Evolutionary conservation across 2,888 invertebrate genomes (phyloP).

Genomic region (Icerya purchasi): DNA sequence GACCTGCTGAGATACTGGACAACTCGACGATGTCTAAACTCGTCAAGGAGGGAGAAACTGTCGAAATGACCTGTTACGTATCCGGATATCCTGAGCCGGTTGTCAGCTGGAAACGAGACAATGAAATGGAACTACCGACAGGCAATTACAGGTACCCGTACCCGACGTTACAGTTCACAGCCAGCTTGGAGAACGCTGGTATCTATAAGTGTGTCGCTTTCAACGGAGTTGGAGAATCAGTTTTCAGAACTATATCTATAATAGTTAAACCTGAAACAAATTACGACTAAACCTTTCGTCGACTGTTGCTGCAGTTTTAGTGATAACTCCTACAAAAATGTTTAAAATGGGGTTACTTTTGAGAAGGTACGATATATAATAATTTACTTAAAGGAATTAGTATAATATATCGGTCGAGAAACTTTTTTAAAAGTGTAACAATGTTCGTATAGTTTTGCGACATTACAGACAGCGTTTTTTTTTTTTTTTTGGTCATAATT

Average conservation of each 20-base stretch:
- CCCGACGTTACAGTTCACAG: neutral
- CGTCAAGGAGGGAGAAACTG: neutral
- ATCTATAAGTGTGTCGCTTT: neutral
- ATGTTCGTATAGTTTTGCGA: too few relatives aligned
- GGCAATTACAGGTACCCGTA: neutral
- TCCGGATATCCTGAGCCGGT: neutral
- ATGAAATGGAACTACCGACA: neutral
- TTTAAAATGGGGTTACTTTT: too few relatives aligned
- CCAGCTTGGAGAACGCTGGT: neutral
- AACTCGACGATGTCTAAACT: neutral
- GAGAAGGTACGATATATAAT: too few relatives aligned
- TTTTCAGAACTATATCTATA: neutral
- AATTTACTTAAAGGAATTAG: too few relatives aligned
- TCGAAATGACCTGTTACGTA: neutral
- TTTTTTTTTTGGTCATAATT: too few relatives aligned
- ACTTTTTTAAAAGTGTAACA: too few relatives aligned
- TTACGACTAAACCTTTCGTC: too few relatives aligned
- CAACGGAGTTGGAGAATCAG: neutral
- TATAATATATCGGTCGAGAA: too few relatives aligned
- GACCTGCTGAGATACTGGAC: neutral
- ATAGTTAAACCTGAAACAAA: neutral
- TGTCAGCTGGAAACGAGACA: neutral
- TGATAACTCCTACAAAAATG: too few relatives aligned
- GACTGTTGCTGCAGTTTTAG: too few relatives aligned
- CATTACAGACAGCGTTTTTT: too few relatives aligned